phyloP scores from a whole-genome alignment of 2,888 invertebrate species.

The Tubulanus polymorphus region DNA sequence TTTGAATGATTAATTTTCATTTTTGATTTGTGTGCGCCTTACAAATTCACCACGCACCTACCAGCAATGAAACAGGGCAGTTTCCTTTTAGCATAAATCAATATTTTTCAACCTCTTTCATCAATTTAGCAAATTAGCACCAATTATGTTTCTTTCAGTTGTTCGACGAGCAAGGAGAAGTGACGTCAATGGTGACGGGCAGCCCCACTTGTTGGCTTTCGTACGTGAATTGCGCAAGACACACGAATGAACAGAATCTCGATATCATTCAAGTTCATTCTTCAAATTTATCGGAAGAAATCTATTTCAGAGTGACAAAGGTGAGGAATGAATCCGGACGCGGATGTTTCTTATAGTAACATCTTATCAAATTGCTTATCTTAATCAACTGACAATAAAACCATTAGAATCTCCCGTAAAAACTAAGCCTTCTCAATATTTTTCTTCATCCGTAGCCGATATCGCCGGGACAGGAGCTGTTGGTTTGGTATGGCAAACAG shows the following conservation, averaged over 20 bases:
- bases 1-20: too few relatives aligned
- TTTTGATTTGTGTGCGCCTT: too few relatives aligned
- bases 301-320: constrained; percentile 35
- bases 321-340: too few relatives aligned
- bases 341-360: too few relatives aligned
- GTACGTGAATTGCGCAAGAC: constrained; percentile 38
- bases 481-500: constrained; percentile 43
- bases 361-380: too few relatives aligned
- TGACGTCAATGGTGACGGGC: constrained; percentile 30
- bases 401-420: background rate
- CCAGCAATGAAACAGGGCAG: too few relatives aligned
- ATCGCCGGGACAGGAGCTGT: constrained; percentile 35
- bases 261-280: constrained; percentile 32
- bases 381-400: background rate
- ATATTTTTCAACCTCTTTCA: too few relatives aligned
- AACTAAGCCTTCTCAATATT: background rate
- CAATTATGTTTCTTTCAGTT: constrained; percentile 22
- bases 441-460: constrained; percentile 38
- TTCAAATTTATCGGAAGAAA: too few relatives aligned
- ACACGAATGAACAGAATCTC: constrained; percentile 40
- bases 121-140: background rate
- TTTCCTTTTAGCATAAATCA: too few relatives aligned
- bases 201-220: constrained; percentile 30
- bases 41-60: too few relatives aligned
- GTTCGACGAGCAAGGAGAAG: constrained; percentile 24